These are phyloP conservation scores for Forbesichthys papilliferus DNA, from an alignment of 2,113 vertebrate species.

Conservation along the genomic window DNA sequence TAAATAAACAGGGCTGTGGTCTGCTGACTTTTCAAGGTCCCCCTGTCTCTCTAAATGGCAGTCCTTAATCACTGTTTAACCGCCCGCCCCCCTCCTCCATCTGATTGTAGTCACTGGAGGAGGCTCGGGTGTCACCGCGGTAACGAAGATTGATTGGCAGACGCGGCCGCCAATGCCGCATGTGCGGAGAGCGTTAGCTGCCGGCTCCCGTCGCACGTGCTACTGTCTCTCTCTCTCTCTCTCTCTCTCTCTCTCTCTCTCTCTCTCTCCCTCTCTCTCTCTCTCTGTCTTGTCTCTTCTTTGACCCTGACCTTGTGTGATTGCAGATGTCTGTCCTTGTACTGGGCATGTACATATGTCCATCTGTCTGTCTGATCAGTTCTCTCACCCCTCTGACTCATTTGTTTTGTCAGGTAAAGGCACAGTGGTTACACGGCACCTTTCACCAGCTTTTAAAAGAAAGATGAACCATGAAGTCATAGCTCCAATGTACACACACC, in stretches of 20 bases:
- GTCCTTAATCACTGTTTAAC: slow-evolving; percentile 77
- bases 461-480: background rate
- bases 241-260: background rate
- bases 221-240: slow-evolving; percentile 6
- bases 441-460: background rate
- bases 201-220: background rate
- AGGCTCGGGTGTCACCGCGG: slow-evolving; percentile 34
- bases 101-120: slow-evolving; percentile 52
- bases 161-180: slow-evolving; percentile 37
- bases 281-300: background rate
- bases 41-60: slow-evolving; percentile 60
- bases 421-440: background rate
- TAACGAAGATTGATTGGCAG: slow-evolving; percentile 71
- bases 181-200: slow-evolving; percentile 18
- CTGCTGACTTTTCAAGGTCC: slow-evolving; percentile 76
- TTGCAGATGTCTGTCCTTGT: too few relatives aligned
- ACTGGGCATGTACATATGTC: too few relatives aligned
- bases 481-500: background rate
- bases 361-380: too few relatives aligned
- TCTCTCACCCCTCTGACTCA: background rate
- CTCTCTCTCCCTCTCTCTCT: background rate
- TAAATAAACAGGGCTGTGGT: slow-evolving; percentile 66
- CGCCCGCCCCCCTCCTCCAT: slow-evolving; percentile 37
- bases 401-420: background rate
- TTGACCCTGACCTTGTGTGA: background rate